Conservation (phyloP, 2,797 vertebrate genomes). For the Brotula barbata region DNA sequence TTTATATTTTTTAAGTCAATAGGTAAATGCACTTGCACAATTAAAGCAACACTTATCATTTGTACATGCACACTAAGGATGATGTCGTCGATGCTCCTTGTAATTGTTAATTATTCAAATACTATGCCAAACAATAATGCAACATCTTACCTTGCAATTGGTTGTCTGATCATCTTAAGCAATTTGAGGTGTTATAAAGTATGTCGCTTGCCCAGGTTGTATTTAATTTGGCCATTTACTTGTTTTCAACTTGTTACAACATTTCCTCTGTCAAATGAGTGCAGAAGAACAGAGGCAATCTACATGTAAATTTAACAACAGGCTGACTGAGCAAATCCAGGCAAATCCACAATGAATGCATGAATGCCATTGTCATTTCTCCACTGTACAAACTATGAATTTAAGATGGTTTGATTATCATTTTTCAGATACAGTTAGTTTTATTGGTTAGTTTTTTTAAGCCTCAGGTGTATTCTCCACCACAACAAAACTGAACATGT, state of each 20-base stretch:
- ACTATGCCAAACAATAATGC: conserved; percentile 10
- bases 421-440: conserved; percentile 10
- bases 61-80: no score
- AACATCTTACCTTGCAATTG: not conserved
- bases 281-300: conserved; percentile 16
- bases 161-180: conserved; percentile 24
- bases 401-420: conserved; percentile 6
- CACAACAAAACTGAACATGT: not conserved
- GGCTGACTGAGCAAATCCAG: conserved; percentile 4
- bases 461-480: not conserved
- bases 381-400: conserved; percentile 5
- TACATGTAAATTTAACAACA: conserved; percentile 13
- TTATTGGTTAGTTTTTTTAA: not conserved
- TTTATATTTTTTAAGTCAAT: not conserved
- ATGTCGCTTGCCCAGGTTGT: not conserved
- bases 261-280: conserved; percentile 3
- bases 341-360: conserved; percentile 13
- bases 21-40: not conserved
- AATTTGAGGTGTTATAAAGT: conserved; percentile 6
- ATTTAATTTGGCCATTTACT: conserved; percentile 30
- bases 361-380: not conserved
- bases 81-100: not conserved
- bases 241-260: conserved; percentile 17
- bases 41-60: not conserved
- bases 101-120: conserved; percentile 13